These are phyloP conservation scores for Leuctra nigra DNA, from an alignment of 2,888 invertebrate species.

Conservation along the genomic window DNA sequence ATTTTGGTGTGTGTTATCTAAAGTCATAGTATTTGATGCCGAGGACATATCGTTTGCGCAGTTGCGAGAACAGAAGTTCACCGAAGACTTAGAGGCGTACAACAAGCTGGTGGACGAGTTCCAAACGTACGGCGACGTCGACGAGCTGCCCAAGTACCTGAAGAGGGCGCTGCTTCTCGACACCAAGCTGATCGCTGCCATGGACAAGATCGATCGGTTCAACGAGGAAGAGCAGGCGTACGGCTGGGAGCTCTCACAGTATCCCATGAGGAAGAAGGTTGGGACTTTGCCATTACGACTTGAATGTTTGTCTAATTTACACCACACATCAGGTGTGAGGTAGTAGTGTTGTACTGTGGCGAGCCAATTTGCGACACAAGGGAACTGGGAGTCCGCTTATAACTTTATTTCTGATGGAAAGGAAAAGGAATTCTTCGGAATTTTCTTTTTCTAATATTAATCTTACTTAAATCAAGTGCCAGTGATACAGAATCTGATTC, in stretches of 20 bases:
- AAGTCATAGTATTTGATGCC: too few relatives aligned
- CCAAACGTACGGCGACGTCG: constrained; percentile 80
- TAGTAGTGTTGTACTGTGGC: too few relatives aligned
- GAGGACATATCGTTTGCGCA: too few relatives aligned
- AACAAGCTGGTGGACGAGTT: constrained; percentile 76
- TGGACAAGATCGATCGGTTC: constrained; percentile 76
- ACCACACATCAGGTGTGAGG: too few relatives aligned
- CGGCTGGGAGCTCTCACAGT: constrained; percentile 81
- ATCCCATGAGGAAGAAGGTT: constrained; percentile 70
- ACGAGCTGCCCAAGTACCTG: constrained; percentile 74
- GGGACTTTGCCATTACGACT: background rate
- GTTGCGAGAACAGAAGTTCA: constrained; percentile 69
- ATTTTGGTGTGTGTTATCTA: too few relatives aligned
- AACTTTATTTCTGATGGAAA: too few relatives aligned
- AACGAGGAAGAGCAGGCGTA: constrained; percentile 88
- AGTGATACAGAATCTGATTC: too few relatives aligned
- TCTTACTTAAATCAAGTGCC: too few relatives aligned
- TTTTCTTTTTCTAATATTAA: too few relatives aligned
- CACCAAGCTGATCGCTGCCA: constrained; percentile 60
- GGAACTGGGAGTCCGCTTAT: too few relatives aligned
- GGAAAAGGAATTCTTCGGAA: too few relatives aligned
- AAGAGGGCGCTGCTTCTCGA: constrained; percentile 74
- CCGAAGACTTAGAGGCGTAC: constrained; percentile 73
- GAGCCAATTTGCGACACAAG: too few relatives aligned
- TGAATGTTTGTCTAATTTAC: background rate